Base-by-base conservation (phyloP, 2,888 invertebrate species). In the Diarsia dahlii region DNA sequence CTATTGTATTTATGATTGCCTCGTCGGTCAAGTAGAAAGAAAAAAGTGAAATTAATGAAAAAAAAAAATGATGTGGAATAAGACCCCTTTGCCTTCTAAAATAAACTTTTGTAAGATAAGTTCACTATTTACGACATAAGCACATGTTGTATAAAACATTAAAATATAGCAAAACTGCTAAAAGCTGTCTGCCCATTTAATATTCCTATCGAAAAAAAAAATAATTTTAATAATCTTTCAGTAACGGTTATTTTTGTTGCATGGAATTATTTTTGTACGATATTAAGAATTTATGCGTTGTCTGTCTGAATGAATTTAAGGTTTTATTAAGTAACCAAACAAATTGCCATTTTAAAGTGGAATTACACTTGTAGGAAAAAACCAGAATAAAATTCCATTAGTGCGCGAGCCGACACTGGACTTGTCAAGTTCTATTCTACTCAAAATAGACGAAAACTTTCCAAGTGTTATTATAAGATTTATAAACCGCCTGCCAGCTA, bases 371-470 rank as follows among this genome's bases (percentile, higher is more conserved):
- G 20, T 46, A n/a, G 34, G 10, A 78, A 46, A 9, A 70, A 69
- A 69, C 10, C 5, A 52, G 18, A 70, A 48, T 48, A n/a, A 62
- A 70, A 62, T 54, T 79, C 52, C 23, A 48, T 39, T 79, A 70
- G 23, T 62, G n/a, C 54, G 71, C 46, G 48, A 71, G 12, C 10
- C n/a, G 54, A 56, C 77, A 77, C 63, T 71, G 63, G 63, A 71
- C 62, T 71, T 54, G 54, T 80, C 71, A 71, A 71, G 48, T 71
- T 56, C 12, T 50, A 80, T 63, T 63, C 15, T n/a, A 45, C 52
- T 79, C 10, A 34, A 48, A 71, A 63, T 71, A 71, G 28, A 48
- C 13, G 48, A 71, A 52, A 76, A 63, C 5, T 56, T 77, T 23
- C 13, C 48, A 56, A 80, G 28, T 50, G 18, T 63, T 63, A 50